phyloP scores from a whole-genome alignment of 2,113 vertebrate genomes.

The Calyptomena viridis region DNA sequence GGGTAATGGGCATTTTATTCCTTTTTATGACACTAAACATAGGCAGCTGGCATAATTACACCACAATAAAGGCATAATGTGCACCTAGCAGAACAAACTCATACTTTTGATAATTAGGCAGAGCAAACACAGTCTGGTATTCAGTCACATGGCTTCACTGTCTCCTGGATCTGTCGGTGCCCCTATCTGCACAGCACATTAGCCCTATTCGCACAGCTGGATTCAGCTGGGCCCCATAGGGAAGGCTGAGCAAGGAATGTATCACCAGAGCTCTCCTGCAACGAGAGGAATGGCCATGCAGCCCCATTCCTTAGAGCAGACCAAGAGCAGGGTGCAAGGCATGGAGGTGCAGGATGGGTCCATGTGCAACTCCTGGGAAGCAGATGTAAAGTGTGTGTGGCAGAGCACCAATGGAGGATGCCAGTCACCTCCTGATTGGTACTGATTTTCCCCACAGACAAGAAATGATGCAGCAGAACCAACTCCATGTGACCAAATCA shows the following conservation, averaged over 20 bases:
- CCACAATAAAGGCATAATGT: slow-evolving; percentile 85
- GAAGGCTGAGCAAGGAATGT: neutral
- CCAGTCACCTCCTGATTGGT: neutral
- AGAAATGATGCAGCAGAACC: neutral
- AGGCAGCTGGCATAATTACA: slow-evolving; percentile 86
- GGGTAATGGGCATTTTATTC: slow-evolving; percentile 87
- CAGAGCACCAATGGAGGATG: neutral
- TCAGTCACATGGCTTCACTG: slow-evolving; percentile 41
- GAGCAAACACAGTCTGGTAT: slow-evolving; percentile 81
- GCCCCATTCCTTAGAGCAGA: neutral
- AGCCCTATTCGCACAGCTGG: neutral
- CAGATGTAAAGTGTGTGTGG: neutral
- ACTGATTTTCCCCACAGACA: neutral
- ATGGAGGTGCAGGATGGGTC: neutral
- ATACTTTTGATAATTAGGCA: slow-evolving; percentile 85
- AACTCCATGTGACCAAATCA: neutral
- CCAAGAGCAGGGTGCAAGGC: fast-evolving
- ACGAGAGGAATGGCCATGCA: fast-evolving
- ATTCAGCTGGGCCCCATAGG: neutral
- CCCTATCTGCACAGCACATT: neutral
- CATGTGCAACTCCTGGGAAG: neutral
- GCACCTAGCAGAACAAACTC: slow-evolving; percentile 85
- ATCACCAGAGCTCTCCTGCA: neutral
- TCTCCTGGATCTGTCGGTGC: slow-evolving; percentile 21
- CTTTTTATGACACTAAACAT: slow-evolving; percentile 87